Percentiles rank a stretch among this genome's conserved stretches.
These are phyloP conservation scores for Andrena chrysosceles DNA, from an alignment of 2,888 invertebrate genomes.

Conservation along the genomic window DNA sequence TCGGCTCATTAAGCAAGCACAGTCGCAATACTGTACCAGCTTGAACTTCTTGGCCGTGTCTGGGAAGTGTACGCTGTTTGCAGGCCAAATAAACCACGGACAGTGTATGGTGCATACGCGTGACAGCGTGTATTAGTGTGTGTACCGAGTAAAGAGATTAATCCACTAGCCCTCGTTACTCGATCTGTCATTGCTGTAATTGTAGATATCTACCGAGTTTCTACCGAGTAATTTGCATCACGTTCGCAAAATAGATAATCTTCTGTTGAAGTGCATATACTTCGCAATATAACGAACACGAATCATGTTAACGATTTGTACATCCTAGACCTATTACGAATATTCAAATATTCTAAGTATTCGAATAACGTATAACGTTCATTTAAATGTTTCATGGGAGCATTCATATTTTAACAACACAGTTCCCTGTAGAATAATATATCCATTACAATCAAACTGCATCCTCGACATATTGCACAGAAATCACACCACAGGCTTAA, in stretches of 20 bases:
- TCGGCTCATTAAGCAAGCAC: conserved; percentile 76
- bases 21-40: conserved; percentile 65
- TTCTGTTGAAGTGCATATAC: not conserved
- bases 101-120: conserved; percentile 7
- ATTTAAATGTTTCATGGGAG: too few species aligned
- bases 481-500: not conserved
- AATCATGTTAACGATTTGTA: too few species aligned
- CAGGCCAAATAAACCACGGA: conserved; percentile 63
- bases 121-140: conserved; percentile 25
- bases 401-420: too few species aligned
- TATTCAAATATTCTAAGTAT: too few species aligned
- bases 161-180: conserved; percentile 46
- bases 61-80: conserved; percentile 31
- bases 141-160: conserved; percentile 62
- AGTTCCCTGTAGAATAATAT: too few species aligned
- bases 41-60: conserved; percentile 30
- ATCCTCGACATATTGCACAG: too few species aligned
- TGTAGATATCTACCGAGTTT: conserved; percentile 61
- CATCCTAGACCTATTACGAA: too few species aligned
- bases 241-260: conserved; percentile 19
- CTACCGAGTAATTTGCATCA: conserved; percentile 47
- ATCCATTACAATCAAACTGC: too few species aligned
- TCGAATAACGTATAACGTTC: too few species aligned
- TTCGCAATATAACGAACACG: not conserved
- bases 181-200: conserved; percentile 46